These are phyloP conservation scores for Poecilia velifera DNA, from an alignment of 2,797 vertebrate species.

Conservation along the genomic window DNA sequence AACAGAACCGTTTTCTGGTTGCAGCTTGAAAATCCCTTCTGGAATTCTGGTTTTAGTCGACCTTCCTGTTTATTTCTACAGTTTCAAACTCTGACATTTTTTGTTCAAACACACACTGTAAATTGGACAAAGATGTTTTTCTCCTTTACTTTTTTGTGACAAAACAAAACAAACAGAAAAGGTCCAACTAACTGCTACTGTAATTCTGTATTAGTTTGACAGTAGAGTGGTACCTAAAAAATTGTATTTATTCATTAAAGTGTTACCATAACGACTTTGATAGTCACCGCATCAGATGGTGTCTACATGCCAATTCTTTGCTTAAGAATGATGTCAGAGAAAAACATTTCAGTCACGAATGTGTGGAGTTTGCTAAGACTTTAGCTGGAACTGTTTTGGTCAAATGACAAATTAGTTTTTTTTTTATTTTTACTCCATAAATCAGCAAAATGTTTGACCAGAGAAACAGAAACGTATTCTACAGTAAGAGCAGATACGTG, in stretches of 20 bases:
- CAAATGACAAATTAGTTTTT: background rate
- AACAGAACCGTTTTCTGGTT: background rate
- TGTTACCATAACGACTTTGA: background rate
- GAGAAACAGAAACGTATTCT: background rate
- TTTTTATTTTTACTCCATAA: background rate
- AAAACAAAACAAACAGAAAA: background rate
- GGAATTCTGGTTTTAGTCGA: background rate
- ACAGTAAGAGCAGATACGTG: background rate
- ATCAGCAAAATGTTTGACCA: background rate
- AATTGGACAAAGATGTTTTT: background rate
- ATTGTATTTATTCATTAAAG: background rate
- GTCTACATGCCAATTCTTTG: background rate
- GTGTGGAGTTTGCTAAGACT: background rate
- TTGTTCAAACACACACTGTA: background rate
- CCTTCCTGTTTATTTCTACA: background rate
- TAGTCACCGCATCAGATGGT: background rate
- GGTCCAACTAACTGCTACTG: background rate
- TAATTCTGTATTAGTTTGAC: background rate
- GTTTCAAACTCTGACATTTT: background rate
- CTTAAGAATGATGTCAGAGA: background rate
- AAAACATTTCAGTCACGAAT: background rate
- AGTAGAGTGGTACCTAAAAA: background rate
- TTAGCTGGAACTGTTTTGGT: background rate
- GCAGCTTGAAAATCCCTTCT: background rate
- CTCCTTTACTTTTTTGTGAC: background rate